phyloP scores from a whole-genome alignment of 2,113 vertebrate species.

The Leptocoma aspasia region DNA sequence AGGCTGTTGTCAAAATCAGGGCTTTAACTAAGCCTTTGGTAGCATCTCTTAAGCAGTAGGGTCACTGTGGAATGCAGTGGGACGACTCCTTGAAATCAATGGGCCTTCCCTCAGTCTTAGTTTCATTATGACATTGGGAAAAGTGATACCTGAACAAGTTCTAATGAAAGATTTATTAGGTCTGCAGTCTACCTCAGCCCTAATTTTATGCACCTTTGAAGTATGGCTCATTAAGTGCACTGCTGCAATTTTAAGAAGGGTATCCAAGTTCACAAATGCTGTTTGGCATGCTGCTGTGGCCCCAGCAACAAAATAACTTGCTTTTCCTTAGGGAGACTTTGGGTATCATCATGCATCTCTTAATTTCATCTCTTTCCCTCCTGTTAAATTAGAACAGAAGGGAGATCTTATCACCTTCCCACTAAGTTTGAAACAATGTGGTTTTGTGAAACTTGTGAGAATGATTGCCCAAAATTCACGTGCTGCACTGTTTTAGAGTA shows the following conservation, averaged over 20 bases:
- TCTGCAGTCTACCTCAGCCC: not conserved
- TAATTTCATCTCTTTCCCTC: not conserved
- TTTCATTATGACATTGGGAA: not conserved
- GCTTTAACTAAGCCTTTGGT: not conserved
- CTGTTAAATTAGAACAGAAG: not conserved
- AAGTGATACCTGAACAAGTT: not conserved
- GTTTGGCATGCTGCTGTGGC: not conserved
- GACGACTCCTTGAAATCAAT: not conserved
- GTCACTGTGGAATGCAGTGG: not conserved
- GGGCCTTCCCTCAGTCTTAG: not conserved
- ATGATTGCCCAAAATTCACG: not conserved
- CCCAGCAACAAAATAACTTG: not conserved
- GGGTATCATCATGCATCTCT: not conserved
- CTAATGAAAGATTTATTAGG: not conserved
- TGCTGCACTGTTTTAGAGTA: not conserved
- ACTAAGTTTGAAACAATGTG: not conserved
- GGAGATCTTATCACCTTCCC: not conserved
- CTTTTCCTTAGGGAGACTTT: not conserved
- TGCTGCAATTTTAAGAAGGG: conserved; percentile 31
- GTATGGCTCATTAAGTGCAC: conserved; percentile 40
- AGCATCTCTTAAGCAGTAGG: not conserved
- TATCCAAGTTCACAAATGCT: conserved; percentile 1
- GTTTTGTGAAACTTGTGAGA: not conserved
- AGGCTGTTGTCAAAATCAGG: not conserved
- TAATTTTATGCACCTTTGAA: conserved; percentile 25